Evolutionary conservation across 2,888 invertebrate genomes (phyloP).

Genomic region (Elgonia sp.): DNA sequence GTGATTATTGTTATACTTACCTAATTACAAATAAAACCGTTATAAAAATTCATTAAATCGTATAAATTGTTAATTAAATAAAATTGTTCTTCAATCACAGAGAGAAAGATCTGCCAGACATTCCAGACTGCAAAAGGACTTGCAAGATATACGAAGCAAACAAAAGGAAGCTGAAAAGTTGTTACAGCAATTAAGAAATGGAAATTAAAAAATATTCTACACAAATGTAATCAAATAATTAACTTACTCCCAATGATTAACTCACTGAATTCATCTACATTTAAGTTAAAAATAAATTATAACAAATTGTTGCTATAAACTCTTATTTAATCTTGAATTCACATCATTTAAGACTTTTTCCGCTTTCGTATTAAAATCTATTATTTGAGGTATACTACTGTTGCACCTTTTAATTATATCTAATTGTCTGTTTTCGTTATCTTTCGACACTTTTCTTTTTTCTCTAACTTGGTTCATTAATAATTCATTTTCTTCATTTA

Average conservation of each 20-base stretch:
- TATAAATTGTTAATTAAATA: neutral
- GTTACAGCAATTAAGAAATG: constrained; percentile 23
- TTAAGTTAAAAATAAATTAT: neutral
- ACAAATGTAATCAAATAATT: neutral
- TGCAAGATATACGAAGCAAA: constrained; percentile 5
- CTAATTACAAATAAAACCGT: too few relatives aligned
- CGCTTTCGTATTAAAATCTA: neutral
- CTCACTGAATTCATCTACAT: neutral
- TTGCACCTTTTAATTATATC: constrained; percentile 20
- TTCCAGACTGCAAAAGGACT: constrained; percentile 4
- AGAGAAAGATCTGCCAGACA: neutral
- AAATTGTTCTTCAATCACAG: constrained; percentile 4
- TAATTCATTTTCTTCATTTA: constrained; percentile 14
- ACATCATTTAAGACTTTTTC: constrained; percentile 7
- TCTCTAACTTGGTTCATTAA: constrained; percentile 23
- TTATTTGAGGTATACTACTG: neutral
- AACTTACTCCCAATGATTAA: too few relatives aligned
- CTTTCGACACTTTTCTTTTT: neutral
- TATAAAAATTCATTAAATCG: neutral
- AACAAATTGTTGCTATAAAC: neutral
- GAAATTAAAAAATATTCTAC: neutral
- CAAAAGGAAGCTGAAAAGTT: constrained; percentile 28
- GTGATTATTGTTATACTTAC: too few relatives aligned
- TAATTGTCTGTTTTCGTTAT: neutral
- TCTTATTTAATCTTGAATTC: neutral